Evolutionary conservation across 2,113 vertebrate genomes (phyloP).

Genomic region (Dendropsophus ebraccatus): DNA sequence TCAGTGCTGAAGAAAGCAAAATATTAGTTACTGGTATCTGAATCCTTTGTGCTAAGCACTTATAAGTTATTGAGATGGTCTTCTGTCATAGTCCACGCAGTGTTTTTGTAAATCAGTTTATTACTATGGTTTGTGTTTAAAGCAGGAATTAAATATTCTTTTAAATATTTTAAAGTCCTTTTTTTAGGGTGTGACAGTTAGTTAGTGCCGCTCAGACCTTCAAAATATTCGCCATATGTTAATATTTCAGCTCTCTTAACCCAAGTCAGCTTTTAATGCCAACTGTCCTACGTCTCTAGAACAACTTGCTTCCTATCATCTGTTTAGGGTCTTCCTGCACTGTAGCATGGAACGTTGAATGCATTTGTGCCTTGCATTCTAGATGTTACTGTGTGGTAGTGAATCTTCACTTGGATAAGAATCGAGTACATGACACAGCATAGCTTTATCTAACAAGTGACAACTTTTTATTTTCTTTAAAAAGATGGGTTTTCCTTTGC

Average conservation of each 20-base stretch:
- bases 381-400: slow-evolving; percentile 13
- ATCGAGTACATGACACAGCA: neutral
- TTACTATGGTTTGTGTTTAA: slow-evolving; percentile 27
- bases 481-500: neutral
- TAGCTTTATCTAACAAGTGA: slow-evolving; percentile 6
- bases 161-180: neutral
- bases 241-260: neutral
- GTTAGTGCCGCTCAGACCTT: neutral
- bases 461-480: neutral
- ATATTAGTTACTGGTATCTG: neutral
- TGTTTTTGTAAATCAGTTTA: neutral
- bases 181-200: slow-evolving; percentile 15
- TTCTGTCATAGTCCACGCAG: neutral
- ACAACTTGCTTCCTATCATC: neutral
- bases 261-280: neutral
- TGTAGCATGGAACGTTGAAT: neutral
- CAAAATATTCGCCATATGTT: neutral
- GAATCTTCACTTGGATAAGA: neutral
- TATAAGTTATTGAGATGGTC: slow-evolving; percentile 36
- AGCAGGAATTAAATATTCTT: slow-evolving; percentile 15
- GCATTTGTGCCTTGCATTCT: slow-evolving; percentile 29
- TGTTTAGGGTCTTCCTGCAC: slow-evolving; percentile 39
- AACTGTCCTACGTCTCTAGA: neutral
- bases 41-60: slow-evolving; percentile 35
- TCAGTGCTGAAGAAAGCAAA: neutral